Base-by-base conservation (phyloP, 2,888 invertebrate species). In the Ganaspis brasiliensis region DNA sequence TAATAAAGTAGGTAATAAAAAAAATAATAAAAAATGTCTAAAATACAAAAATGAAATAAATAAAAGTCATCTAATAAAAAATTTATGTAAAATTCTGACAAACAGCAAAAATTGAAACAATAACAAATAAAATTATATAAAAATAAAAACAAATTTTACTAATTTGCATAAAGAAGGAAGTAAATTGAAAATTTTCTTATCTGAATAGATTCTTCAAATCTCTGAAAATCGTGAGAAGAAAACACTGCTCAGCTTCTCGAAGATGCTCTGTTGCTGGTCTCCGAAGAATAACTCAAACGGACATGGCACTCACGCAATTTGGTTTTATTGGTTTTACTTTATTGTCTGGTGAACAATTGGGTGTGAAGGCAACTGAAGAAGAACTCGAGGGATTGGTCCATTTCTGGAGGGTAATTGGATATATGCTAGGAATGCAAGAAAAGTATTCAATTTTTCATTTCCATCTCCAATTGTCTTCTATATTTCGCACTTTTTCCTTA, bases 251-350 rank as follows among this genome's bases (percentile, higher is more conserved):
- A 1, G 95, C 95, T 0, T 94, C 94, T 55, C 92, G 93, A 21
- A 91, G 92, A 79, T 92, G 93, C 37, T 88, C 87, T 9, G 88
- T 92, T 12, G 91, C 91, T 0, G 92, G 93, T 6, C 83, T 92
- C 2, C 94, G 94, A 0, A 92, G 93, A 49, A 95, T 97, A 45
- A 95, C 95, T 0, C 98, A 98, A 89, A 94, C 95, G 81, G 97
- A 98, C 88, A 94, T 98, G 93, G 96, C 96, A 0, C 89, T 98
- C 10, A 97, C 98, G 0, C 97, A 97, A 91, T 97, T 96, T 88
- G 97, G 97, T 2, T 98, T 98, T 89, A 94, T 98, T 88, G 98
- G 97, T 0, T 95, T 95, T 82, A 92, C 94, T 0, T 89, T 96
- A 0, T 87, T 96, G 5, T 94, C 94, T 72, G 93, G 94, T 0